These are phyloP conservation scores for Cabera pusaria DNA, from an alignment of 2,888 invertebrate genomes.

Conservation along the genomic window DNA sequence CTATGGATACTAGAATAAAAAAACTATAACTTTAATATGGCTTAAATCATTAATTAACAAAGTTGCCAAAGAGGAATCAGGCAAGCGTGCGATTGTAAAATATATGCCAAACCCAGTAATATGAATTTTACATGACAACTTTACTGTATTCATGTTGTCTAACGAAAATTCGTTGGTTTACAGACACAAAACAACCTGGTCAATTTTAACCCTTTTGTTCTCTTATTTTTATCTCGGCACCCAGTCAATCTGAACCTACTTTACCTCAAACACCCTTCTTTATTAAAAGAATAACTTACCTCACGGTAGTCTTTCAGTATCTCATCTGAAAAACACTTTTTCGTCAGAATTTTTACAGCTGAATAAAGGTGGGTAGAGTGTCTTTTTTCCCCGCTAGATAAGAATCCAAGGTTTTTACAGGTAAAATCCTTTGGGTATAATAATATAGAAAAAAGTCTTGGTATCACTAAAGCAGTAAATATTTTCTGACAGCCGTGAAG, in stretches of 20 bases:
- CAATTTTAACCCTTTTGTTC: too few relatives aligned
- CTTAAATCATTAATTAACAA: too few relatives aligned
- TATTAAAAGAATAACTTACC: constrained; percentile 28
- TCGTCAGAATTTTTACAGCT: constrained; percentile 30
- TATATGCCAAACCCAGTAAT: too few relatives aligned
- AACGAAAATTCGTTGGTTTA: too few relatives aligned
- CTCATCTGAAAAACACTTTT: constrained; percentile 25
- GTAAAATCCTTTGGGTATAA: constrained; percentile 18
- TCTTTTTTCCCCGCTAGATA: constrained; percentile 30
- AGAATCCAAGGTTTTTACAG: constrained; percentile 26
- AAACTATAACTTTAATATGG: too few relatives aligned
- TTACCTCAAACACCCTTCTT: constrained; percentile 17
- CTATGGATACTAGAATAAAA: too few relatives aligned
- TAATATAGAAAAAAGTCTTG: constrained; percentile 22
- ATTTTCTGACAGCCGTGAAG: constrained; percentile 25
- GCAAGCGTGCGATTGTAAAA: too few relatives aligned
- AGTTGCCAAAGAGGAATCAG: too few relatives aligned
- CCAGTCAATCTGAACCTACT: constrained; percentile 7
- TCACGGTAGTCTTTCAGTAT: constrained; percentile 22
- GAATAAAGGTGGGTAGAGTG: constrained; percentile 32
- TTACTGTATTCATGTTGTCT: too few relatives aligned
- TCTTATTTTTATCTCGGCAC: too few relatives aligned
- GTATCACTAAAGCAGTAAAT: constrained; percentile 29
- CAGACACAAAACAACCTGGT: too few relatives aligned
- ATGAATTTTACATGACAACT: too few relatives aligned